Evolutionary conservation across 2,797 vertebrate species (phyloP).

Genomic region (Sebastes steindachneri): DNA sequence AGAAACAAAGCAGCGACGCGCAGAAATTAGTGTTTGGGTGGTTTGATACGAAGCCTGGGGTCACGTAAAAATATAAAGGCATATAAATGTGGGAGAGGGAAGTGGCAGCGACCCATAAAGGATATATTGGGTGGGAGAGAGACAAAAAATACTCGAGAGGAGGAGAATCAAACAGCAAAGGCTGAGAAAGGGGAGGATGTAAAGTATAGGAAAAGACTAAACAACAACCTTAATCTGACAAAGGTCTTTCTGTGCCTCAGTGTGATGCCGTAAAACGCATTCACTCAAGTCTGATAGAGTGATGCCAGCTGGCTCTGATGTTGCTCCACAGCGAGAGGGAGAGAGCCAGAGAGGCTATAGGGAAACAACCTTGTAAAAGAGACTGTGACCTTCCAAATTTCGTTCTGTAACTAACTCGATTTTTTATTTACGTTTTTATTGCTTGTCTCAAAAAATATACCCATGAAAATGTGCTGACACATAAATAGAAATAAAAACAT

Average conservation of each 20-base stretch:
- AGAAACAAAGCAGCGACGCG: slow-evolving; percentile 30
- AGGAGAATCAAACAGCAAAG: neutral
- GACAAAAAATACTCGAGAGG: neutral
- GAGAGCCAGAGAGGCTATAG: neutral
- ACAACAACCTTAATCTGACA: slow-evolving; percentile 6
- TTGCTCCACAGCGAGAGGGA: neutral
- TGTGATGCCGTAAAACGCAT: slow-evolving; percentile 19
- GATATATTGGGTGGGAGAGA: neutral
- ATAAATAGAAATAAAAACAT: neutral
- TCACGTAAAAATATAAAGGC: slow-evolving; percentile 23
- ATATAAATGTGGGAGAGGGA: slow-evolving; percentile 14
- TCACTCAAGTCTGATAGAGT: slow-evolving; percentile 7
- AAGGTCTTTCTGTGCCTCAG: slow-evolving; percentile 18
- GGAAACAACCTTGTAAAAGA: neutral
- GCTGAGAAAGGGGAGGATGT: neutral
- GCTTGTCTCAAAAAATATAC: neutral
- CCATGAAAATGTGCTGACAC: neutral
- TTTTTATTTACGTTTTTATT: neutral
- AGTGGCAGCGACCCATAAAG: slow-evolving; percentile 13
- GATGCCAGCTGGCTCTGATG: slow-evolving; percentile 23
- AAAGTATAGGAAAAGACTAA: neutral
- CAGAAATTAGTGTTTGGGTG: slow-evolving; percentile 29
- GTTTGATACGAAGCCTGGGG: slow-evolving; percentile 23
- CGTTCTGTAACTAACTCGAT: neutral
- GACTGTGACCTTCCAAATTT: neutral